Evolutionary conservation across 1,140 invertebrate species (phyloP), one percentile per base, ranked within the genome.

Genomic region (Apocrypta bakeri): DNA sequence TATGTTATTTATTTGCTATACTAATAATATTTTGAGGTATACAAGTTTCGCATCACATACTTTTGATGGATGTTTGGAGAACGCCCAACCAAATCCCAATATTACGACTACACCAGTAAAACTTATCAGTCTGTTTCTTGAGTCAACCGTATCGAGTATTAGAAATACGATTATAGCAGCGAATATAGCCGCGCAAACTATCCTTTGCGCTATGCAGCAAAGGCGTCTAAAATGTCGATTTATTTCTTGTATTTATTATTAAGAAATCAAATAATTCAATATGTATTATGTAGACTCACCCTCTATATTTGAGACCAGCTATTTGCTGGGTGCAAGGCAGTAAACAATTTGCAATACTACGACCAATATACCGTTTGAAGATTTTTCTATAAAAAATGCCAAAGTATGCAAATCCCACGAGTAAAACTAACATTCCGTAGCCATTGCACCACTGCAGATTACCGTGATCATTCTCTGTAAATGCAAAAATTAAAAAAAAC

Each of bases 381-480:
- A 96, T 84, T 24, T 92, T 85, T 84, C 93, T 95, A 88, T 97
- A 97, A 27, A 96, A 87, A 17, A 96, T 71, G 24, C 93, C 92
- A 80, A 94, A 91, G 85, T 96, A 95, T 27, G 93, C 88, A 37
- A 96, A 91, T 27, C 89, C 86, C 1, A 95, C 90, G 0, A 97
- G 85, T 14, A 97, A 92, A 12, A 97, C 88, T 1, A 97, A 90
- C 87, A 96, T 94, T 68, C 96, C 96, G 85, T 96, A 95, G 1
- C 96, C 96, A 76, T 94, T 84, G 85, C 96, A 96, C 85, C 94
- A 95, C 79, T 91, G 85, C 1, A 89, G 85, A 6, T 88, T 82
- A 71, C 25, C 27, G 25, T 84, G 87, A 78, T 87, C 42, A 17
- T 17, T 73, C 72, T 84, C 91, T 92, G 56, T 82, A 90, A 90